A percentile compares a stretch with the other conserved stretches of the same genome.
Conservation (phyloP, 1,140 invertebrate genomes). For the Acromyrmex charruanus region DNA sequence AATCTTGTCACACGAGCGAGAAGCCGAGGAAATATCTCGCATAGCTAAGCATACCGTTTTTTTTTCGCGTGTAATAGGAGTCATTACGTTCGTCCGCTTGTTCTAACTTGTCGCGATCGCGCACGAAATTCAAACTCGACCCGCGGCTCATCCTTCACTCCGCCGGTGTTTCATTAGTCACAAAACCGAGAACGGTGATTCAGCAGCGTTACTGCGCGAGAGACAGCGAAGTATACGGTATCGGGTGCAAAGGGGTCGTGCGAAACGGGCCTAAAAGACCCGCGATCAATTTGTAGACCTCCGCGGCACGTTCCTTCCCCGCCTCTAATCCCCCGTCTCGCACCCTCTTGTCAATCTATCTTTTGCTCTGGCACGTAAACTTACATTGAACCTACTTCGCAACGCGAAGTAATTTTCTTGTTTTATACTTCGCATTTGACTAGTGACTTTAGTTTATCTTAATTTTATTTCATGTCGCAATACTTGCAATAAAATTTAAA, state of each 20-base stretch:
- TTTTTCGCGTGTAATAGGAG: constrained; percentile 40
- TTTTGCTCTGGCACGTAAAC: constrained; percentile 37
- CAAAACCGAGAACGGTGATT: constrained; percentile 69
- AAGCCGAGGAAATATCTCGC: constrained; percentile 20
- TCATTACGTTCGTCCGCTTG: neutral
- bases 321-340: constrained; percentile 29
- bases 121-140: constrained; percentile 53
- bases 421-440: neutral
- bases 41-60: constrained; percentile 21
- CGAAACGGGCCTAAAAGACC: constrained; percentile 72
- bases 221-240: constrained; percentile 72
- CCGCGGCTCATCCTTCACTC: constrained; percentile 50
- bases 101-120: constrained; percentile 42
- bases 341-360: constrained; percentile 55
- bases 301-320: constrained; percentile 15
- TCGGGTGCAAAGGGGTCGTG: constrained; percentile 76
- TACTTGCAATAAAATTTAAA: neutral
- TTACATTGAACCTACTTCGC: constrained; percentile 29
- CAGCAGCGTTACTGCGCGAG: constrained; percentile 61
- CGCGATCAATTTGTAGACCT: constrained; percentile 67
- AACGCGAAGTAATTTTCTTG: neutral
- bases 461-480: neutral
- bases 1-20: constrained; percentile 1
- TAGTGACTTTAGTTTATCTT: neutral
- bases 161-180: constrained; percentile 71